These are phyloP conservation scores for Brachypalpus laphriformis DNA, from an alignment of 2,888 invertebrate species.

Conservation along the genomic window DNA sequence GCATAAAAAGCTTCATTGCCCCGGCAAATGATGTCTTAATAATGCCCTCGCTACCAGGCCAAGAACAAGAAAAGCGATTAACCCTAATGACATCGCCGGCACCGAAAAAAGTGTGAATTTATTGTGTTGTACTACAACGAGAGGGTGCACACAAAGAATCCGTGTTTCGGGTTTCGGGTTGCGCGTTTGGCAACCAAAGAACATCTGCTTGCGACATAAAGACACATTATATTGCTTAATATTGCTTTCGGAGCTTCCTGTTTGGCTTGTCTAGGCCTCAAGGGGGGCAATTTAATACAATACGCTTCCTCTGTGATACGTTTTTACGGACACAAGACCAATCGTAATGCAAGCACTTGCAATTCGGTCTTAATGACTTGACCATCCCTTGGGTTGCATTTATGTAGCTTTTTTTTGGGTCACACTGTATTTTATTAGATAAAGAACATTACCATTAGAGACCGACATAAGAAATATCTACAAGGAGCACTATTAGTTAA, in stretches of 20 bases:
- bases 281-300: constrained; percentile 42
- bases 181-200: constrained; percentile 57
- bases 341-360: constrained; percentile 59
- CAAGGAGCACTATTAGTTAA: neutral
- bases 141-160: constrained; percentile 20
- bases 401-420: neutral
- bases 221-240: constrained; percentile 64
- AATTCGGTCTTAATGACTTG: constrained; percentile 50
- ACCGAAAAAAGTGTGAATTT: constrained; percentile 63
- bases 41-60: constrained; percentile 31
- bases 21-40: constrained; percentile 68
- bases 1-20: constrained; percentile 63
- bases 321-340: constrained; percentile 27
- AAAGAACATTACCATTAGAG: neutral
- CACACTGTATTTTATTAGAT: neutral
- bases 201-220: constrained; percentile 66
- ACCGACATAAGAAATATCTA: neutral
- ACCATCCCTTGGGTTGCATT: constrained; percentile 6
- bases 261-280: constrained; percentile 19
- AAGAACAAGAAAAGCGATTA: constrained; percentile 71
- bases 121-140: constrained; percentile 50
- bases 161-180: constrained; percentile 43
- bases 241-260: constrained; percentile 45
- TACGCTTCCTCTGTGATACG: constrained; percentile 22
- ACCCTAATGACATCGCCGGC: constrained; percentile 69